These are phyloP conservation scores for Platysternon megacephalum DNA, from an alignment of 2,113 vertebrate genomes.

Conservation along the genomic window DNA sequence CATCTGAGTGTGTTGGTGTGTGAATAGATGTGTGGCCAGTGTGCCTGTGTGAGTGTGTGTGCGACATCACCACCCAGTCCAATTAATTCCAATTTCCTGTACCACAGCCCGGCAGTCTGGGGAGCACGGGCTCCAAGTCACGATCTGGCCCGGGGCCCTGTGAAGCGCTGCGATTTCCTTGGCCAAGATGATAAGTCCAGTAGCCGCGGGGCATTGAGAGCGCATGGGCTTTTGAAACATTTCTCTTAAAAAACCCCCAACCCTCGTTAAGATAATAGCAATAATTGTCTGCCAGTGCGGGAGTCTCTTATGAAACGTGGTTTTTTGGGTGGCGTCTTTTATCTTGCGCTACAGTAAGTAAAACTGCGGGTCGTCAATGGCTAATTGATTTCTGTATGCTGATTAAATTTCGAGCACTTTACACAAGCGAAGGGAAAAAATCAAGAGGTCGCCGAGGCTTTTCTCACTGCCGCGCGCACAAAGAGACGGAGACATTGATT, in stretches of 20 bases:
- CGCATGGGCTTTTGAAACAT: not conserved
- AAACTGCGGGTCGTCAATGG: conserved; percentile 61
- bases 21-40: not conserved
- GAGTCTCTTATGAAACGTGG: not conserved
- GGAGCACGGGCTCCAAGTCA: not conserved
- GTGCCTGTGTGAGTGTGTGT: not conserved
- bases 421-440: conserved; percentile 39
- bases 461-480: not conserved
- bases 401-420: conserved; percentile 80
- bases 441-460: conserved; percentile 1
- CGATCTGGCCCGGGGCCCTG: not conserved
- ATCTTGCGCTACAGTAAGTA: not conserved
- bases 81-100: conserved; percentile 11
- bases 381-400: conserved; percentile 82
- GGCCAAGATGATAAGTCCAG: not conserved
- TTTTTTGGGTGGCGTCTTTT: not conserved
- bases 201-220: not conserved
- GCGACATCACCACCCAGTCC: not conserved
- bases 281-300: conserved; percentile 36
- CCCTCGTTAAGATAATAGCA: conserved; percentile 32
- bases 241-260: not conserved
- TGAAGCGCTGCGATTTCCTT: not conserved
- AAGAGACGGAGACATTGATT: conserved; percentile 79
- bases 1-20: not conserved
- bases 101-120: too few species aligned